phyloP scores from a whole-genome alignment of 1,140 invertebrate genomes.

The Drosophila orosa region DNA sequence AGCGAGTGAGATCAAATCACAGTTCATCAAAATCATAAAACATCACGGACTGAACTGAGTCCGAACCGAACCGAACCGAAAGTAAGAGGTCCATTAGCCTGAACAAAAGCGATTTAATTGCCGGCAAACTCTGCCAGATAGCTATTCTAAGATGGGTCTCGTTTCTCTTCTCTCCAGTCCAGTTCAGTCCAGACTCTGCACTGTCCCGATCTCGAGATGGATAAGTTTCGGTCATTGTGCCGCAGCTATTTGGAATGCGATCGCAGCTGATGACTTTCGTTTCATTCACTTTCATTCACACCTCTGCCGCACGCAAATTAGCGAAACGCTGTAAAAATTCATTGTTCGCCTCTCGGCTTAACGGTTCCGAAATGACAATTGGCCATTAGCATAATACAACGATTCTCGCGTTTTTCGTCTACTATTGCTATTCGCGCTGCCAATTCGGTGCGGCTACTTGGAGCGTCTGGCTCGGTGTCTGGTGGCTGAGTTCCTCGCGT shows the following conservation, averaged over 20 bases:
- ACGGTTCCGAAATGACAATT: constrained; percentile 57
- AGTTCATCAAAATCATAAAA: constrained; percentile 49
- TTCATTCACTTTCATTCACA: constrained; percentile 77
- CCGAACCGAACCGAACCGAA: constrained; percentile 42
- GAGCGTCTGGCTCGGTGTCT: constrained; percentile 4
- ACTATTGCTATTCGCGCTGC: constrained; percentile 9
- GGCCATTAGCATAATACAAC: constrained; percentile 53
- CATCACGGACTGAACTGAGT: constrained; percentile 16
- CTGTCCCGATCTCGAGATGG: constrained; percentile 37
- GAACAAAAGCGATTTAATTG: constrained; percentile 79
- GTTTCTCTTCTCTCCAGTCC: constrained; percentile 24
- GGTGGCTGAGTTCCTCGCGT: constrained; percentile 16
- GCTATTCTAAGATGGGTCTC: constrained; percentile 56
- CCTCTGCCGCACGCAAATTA: constrained; percentile 52
- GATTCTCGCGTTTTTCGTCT: constrained; percentile 13
- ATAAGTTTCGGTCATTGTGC: constrained; percentile 49
- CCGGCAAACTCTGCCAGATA: constrained; percentile 30
- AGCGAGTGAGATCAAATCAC: constrained; percentile 45
- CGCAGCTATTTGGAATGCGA: constrained; percentile 39
- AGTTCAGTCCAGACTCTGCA: constrained; percentile 1
- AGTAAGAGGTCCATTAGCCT: constrained; percentile 76
- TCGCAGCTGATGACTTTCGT: constrained; percentile 65
- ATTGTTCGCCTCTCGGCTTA: constrained; percentile 55
- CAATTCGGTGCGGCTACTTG: constrained; percentile 37
- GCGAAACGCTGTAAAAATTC: constrained; percentile 55